A percentile compares a stretch with the other conserved stretches of the same genome.
Evolutionary conservation across 2,797 vertebrate genomes (phyloP).

Genomic region (Semotilus atromaculatus): DNA sequence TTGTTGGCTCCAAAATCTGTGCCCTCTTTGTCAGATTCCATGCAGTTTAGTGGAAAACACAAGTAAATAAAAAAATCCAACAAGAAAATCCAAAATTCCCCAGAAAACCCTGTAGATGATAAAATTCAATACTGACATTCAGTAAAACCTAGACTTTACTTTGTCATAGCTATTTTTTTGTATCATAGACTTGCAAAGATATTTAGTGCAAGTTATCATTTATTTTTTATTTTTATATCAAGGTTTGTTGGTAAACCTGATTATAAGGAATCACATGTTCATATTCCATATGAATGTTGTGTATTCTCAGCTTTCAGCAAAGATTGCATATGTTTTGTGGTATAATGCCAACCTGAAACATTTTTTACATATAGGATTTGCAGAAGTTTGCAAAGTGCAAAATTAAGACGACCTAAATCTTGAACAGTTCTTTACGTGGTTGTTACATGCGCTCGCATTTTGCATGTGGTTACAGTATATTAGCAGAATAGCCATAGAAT

Average conservation of each 20-base stretch:
- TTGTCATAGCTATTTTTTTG: neutral
- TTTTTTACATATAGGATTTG: neutral
- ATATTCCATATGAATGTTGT: neutral
- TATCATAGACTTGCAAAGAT: neutral
- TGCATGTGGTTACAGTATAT: neutral
- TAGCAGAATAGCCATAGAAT: slow-evolving; percentile 14
- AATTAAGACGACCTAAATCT: neutral
- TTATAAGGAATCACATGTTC: neutral
- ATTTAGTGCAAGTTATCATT: neutral
- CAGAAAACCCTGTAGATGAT: neutral
- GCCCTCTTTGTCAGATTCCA: neutral
- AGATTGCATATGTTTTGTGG: neutral
- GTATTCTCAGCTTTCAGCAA: neutral
- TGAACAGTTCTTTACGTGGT: neutral
- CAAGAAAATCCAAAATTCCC: neutral
- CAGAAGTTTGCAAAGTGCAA: slow-evolving; percentile 4
- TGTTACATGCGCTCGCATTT: neutral
- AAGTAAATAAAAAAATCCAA: neutral
- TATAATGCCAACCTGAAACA: neutral
- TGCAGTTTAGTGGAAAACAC: neutral
- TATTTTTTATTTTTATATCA: neutral
- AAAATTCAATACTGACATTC: neutral
- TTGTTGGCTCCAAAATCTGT: neutral
- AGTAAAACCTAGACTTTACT: neutral
- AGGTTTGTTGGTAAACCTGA: no score